Base-by-base conservation (phyloP, 1,140 invertebrate genomes). In the Diabrotica virgifera region DNA sequence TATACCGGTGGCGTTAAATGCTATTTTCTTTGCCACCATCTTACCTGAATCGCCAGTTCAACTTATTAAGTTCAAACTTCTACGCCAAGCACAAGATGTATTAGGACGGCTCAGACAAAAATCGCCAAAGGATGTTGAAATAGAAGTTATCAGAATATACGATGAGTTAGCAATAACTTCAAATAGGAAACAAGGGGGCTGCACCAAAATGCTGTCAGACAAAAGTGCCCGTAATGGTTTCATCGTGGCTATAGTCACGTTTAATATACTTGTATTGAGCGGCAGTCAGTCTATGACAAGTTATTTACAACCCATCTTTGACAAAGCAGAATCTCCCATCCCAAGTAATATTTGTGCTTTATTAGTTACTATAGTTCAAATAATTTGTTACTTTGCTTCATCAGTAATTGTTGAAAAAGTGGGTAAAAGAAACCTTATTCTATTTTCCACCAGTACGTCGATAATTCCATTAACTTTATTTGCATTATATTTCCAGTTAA, bases 211-310 rank as follows among this genome's bases (percentile, higher is more conserved):
- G 5, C 54, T 73, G 40, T 63, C 46, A 40, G 13, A 46, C 5
- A 78, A 77, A 46, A 76, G 80, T 5, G 84, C 86, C 70, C 78
- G 83, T 10, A 92, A 87, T 77, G 90, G 87, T 6, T 75, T 94
- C 9, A 64, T 87, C 6, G 90, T 96, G 40, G 87, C 85, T 84
- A 91, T 66, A 86, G 86, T 9, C 80, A 95, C 0, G 93, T 95
- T 90, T 80, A 92, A 59, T 90, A 95, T 76, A 93, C 95, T 74
- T 92, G 95, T 76, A 79, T 95, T 35, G 89, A 87, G 60, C 91
- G 93, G 51, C 90, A 95, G 24, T 14, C 95, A 95, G 70, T 90
- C 89, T 0, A 89, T 95, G 14, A 89, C 93, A 64, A 94, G 94
- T 76, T 94, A 94, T 71, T 83, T 89, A 0, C 84, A 84, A 0